Evolutionary conservation across 2,888 invertebrate genomes (phyloP).

Genomic region (Parnassius apollo): DNA sequence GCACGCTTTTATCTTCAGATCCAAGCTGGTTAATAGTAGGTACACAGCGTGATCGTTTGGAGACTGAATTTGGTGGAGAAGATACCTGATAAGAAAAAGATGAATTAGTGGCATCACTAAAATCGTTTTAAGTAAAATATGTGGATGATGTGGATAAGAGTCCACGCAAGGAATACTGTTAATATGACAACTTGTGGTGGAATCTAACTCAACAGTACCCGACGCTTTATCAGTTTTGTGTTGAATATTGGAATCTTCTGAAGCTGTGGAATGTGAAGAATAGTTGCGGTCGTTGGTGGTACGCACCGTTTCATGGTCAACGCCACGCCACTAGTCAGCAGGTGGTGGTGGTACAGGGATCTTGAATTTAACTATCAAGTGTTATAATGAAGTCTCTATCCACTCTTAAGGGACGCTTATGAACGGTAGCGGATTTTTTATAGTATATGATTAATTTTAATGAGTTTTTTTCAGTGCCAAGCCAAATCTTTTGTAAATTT

Average conservation of each 20-base stretch:
- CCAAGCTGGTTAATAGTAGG: background rate
- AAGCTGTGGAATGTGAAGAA: conserved; percentile 17
- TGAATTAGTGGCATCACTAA: conserved; percentile 28
- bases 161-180: conserved; percentile 33
- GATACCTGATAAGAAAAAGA: background rate
- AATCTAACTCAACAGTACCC: conserved; percentile 36
- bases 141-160: conserved; percentile 53
- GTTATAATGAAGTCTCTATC: no score
- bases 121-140: conserved; percentile 45
- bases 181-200: conserved; percentile 42
- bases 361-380: no score
- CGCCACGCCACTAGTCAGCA: conserved; percentile 28
- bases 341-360: conserved; percentile 6
- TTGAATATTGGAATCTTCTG: conserved; percentile 34
- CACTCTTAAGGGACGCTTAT: no score
- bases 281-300: conserved; percentile 45
- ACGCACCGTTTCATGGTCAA: conserved; percentile 40
- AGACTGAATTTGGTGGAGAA: background rate
- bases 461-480: no score
- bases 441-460: no score
- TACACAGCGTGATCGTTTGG: background rate
- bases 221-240: conserved; percentile 32
- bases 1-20: background rate
- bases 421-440: no score
- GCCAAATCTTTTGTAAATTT: no score